Evolutionary conservation across 1,140 invertebrate genomes (phyloP).

Genomic region (Eufriesea mexicana): DNA sequence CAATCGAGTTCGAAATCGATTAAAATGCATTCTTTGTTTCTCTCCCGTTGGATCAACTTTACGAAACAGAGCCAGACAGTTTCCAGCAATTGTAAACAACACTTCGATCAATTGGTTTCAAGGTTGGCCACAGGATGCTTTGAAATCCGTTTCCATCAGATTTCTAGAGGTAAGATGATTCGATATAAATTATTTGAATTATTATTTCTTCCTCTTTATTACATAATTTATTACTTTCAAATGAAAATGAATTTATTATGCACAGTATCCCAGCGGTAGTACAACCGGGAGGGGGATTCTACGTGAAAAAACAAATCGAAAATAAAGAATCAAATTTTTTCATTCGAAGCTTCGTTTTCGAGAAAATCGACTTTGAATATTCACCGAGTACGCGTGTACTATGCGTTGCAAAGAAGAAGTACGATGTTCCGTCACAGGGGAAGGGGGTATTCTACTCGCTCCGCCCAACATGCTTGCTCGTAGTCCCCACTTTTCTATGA

Average conservation of each 20-base stretch:
- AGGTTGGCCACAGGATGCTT: conserved; percentile 95
- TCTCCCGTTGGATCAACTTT: conserved; percentile 95
- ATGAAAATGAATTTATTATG: background rate
- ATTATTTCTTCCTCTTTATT: background rate
- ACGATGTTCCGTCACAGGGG: too few species aligned
- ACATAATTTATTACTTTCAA: background rate
- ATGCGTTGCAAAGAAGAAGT: too few species aligned
- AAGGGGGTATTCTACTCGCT: too few species aligned
- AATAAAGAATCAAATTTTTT: too few species aligned
- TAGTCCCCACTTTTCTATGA: too few species aligned
- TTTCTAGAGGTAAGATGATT: conserved; percentile 85
- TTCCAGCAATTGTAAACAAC: conserved; percentile 96
- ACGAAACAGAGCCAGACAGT: conserved; percentile 92
- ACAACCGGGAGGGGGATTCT: too few species aligned
- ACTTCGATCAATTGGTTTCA: conserved; percentile 98
- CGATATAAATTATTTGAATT: background rate
- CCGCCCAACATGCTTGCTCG: too few species aligned
- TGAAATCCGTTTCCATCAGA: conserved; percentile 93
- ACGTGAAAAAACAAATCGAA: too few species aligned
- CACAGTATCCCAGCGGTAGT: too few species aligned
- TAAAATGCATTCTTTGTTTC: conserved; percentile 93
- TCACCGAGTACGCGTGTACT: too few species aligned
- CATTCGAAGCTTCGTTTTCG: too few species aligned
- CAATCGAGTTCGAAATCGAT: conserved; percentile 89
- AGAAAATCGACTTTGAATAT: too few species aligned